phyloP scores from a whole-genome alignment of 2,797 vertebrate genomes.

The Pachyuromys duprasi region DNA sequence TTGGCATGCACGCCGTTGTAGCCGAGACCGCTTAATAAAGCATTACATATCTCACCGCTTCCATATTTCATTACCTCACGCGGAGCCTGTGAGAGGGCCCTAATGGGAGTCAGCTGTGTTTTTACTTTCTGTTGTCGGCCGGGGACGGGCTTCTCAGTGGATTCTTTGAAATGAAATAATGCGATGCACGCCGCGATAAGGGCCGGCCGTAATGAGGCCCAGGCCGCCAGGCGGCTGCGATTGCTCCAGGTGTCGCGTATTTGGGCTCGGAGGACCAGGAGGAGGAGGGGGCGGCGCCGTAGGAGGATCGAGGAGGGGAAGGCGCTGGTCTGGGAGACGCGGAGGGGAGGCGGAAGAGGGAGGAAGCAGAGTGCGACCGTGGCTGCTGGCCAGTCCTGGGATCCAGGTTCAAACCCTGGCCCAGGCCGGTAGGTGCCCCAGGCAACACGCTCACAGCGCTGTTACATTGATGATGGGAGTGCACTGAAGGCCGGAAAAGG shows the following conservation, averaged over 20 bases:
- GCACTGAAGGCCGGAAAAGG: background rate
- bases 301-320: slow-evolving; percentile 7
- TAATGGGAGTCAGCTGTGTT: slow-evolving; percentile 99
- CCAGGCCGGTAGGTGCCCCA: no score
- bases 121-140: slow-evolving; percentile 92
- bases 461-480: background rate
- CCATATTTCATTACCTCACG: slow-evolving; percentile 95
- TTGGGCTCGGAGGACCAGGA: slow-evolving; percentile 68
- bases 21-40: slow-evolving; percentile 98
- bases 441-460: background rate
- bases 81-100: slow-evolving; percentile 94
- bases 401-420: slow-evolving; percentile 15
- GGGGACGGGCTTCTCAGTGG: slow-evolving; percentile 90
- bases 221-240: slow-evolving; percentile 89
- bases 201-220: slow-evolving; percentile 90
- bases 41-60: slow-evolving; percentile 97
- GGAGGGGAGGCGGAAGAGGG: background rate
- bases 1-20: slow-evolving; percentile 93
- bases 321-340: background rate
- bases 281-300: slow-evolving; percentile 71
- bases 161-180: slow-evolving; percentile 93
- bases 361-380: background rate
- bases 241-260: slow-evolving; percentile 91
- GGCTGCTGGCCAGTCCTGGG: background rate
- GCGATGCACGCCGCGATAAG: slow-evolving; percentile 92